phyloP scores from a whole-genome alignment of 2,113 vertebrate genomes.

The Vireo altiloquus region DNA sequence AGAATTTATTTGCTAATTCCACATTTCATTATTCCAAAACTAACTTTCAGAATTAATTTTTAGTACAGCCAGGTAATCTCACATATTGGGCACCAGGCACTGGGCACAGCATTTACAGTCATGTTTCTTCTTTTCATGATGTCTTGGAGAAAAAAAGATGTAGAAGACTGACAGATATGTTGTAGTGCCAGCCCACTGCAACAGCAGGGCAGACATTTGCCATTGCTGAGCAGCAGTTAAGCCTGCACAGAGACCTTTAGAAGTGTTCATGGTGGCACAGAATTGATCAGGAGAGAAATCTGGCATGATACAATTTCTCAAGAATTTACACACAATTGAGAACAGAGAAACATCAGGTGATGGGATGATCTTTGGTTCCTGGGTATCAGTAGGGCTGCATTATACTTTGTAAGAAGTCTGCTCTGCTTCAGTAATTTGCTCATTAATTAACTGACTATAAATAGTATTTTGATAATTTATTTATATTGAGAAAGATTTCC shows the following conservation, averaged over 20 bases:
- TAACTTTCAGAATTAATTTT: neutral
- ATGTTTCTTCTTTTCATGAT: neutral
- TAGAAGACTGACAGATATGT: neutral
- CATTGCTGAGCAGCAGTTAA: neutral
- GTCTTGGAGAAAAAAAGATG: neutral
- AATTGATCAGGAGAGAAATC: neutral
- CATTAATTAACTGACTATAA: constrained; percentile 40
- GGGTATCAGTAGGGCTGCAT: neutral
- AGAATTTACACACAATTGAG: neutral
- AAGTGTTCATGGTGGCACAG: neutral
- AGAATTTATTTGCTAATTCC: neutral
- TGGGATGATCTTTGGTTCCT: neutral
- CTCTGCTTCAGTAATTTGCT: neutral
- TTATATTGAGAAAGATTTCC: constrained; percentile 10
- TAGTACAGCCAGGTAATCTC: neutral
- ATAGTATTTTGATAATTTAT: constrained; percentile 39
- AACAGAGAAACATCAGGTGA: neutral
- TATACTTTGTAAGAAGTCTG: neutral
- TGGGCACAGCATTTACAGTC: neutral
- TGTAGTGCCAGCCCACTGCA: neutral
- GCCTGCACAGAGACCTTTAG: neutral
- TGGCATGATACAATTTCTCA: neutral
- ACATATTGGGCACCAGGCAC: neutral
- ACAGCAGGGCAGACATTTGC: neutral
- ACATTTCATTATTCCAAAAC: neutral